Conservation (phyloP, 35 echinoderm and acorn worm genomes). For the Lytechinus variegatus region DNA sequence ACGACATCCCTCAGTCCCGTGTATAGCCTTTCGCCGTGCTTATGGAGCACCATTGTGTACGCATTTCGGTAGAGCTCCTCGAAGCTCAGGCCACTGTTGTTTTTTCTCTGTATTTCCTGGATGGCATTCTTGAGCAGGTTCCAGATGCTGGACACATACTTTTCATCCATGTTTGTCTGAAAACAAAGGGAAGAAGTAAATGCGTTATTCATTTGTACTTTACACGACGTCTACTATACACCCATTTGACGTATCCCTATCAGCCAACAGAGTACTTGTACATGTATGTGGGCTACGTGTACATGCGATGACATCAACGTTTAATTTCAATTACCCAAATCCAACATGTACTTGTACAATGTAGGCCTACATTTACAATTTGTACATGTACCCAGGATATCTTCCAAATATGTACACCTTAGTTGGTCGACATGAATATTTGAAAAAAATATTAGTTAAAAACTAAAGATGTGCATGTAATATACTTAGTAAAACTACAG, state of each 20-base stretch:
- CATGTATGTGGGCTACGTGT: background rate
- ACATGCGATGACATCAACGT: no score
- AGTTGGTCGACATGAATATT: no score
- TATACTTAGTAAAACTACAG: no score
- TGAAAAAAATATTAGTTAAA: no score
- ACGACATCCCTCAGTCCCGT: conserved; percentile 93
- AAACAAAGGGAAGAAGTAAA: background rate
- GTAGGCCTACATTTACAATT: no score
- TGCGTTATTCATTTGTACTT: background rate
- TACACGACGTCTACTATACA: background rate
- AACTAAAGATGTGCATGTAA: no score
- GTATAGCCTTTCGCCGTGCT: conserved; percentile 94
- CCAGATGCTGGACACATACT: conserved; percentile 99
- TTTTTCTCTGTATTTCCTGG: conserved; percentile 97
- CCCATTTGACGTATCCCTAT: no score
- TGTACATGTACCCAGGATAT: no score
- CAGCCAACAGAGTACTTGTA: no score
- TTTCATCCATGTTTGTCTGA: conserved; percentile 98
- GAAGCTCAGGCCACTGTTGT: conserved; percentile 99
- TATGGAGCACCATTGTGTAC: conserved; percentile 98
- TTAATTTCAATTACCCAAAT: no score
- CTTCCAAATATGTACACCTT: no score
- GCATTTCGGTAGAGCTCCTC: conserved; percentile 98
- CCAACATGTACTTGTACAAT: no score
- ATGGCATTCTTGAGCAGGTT: conserved; percentile 93